These are phyloP conservation scores for Sialis fuliginosa DNA, from an alignment of 2,888 invertebrate genomes.

Conservation along the genomic window DNA sequence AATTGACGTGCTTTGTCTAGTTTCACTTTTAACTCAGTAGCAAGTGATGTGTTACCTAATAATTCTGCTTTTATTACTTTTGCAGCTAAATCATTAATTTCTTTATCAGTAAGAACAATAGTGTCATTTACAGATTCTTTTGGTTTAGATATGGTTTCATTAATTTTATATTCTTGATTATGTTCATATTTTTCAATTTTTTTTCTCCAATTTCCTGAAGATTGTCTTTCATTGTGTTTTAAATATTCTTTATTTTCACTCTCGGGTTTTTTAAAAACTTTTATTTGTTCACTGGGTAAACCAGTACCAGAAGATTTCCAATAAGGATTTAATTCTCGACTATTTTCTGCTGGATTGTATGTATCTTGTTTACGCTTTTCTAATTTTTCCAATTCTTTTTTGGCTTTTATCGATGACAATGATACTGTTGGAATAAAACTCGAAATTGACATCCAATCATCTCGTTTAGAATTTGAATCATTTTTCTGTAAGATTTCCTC, in stretches of 20 bases:
- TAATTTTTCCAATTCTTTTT: conserved; percentile 29
- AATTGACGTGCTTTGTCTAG: conserved; percentile 49
- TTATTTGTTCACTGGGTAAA: conserved; percentile 37
- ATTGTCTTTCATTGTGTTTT: conserved; percentile 1
- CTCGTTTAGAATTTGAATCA: conserved; percentile 27
- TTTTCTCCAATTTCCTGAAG: conserved; percentile 6
- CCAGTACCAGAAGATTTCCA: conserved; percentile 85
- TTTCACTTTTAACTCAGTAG: conserved; percentile 51
- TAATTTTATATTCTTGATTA: conserved; percentile 6
- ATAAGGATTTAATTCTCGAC: conserved; percentile 74
- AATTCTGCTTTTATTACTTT: conserved; percentile 89
- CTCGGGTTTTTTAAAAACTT: conserved; percentile 26
- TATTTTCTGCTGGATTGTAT: conserved; percentile 52
- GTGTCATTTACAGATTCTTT: conserved; percentile 2
- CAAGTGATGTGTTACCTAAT: conserved; percentile 59
- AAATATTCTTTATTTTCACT: conserved; percentile 22
- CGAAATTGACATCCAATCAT: conserved; percentile 67
- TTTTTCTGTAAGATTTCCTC: conserved; percentile 4
- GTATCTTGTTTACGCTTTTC: conserved; percentile 34
- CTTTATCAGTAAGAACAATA: conserved; percentile 45
- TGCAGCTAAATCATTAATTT: conserved; percentile 81
- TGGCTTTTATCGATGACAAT: conserved; percentile 24
- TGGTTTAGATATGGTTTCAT: conserved; percentile 9
- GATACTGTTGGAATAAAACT: conserved; percentile 24
- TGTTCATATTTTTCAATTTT: conserved; percentile 6